Conservation (phyloP, 64 coral and sea anemone genomes). For the Dendrophyllia cribrosa region DNA sequence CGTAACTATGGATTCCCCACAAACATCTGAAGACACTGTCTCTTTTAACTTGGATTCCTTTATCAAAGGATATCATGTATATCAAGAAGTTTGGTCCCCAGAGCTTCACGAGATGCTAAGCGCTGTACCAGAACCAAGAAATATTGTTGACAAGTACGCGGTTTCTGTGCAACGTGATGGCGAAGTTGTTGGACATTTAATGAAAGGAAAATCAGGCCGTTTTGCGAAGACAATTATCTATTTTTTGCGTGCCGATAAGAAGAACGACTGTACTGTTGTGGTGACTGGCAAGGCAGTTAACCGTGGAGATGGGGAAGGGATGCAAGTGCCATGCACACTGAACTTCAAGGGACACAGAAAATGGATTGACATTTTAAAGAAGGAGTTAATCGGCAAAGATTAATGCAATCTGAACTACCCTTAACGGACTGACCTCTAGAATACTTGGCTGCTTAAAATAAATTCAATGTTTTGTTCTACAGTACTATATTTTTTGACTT, state of each 20-base stretch:
- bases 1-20: slow-evolving; percentile 38
- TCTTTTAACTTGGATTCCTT: slow-evolving; percentile 59
- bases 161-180: slow-evolving; percentile 58
- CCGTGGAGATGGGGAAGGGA: no score
- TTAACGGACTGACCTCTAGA: slow-evolving; percentile 2
- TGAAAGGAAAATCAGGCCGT: slow-evolving; percentile 56
- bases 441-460: no score
- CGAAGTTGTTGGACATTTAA: slow-evolving; percentile 58
- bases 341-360: no score
- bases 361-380: no score
- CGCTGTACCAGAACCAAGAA: slow-evolving; percentile 53
- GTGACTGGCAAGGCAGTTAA: no score
- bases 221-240: slow-evolving; percentile 65
- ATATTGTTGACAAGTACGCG: slow-evolving; percentile 71
- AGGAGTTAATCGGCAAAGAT: no score
- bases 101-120: slow-evolving; percentile 36
- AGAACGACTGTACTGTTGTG: no score
- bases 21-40: slow-evolving; percentile 63
- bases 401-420: no score
- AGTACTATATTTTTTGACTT: no score
- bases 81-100: slow-evolving; percentile 51
- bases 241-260: no score
- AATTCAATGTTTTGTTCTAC: slow-evolving; percentile 56
- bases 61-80: slow-evolving; percentile 73
- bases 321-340: no score